Conservation (phyloP, 37 sponge, comb jelly and placozoan species). For the Crambe crambe region DNA sequence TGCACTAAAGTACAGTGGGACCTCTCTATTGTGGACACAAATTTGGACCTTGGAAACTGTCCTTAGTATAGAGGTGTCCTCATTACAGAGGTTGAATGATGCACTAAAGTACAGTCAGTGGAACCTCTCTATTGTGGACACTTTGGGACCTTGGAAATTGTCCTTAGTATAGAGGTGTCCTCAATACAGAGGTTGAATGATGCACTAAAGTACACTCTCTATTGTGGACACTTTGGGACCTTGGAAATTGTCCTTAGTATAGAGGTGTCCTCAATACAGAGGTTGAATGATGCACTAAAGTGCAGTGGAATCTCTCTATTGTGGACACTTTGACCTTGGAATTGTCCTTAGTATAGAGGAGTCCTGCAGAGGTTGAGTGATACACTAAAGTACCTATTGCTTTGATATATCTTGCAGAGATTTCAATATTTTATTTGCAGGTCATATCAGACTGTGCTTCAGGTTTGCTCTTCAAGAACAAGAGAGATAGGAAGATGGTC, state of each 20-base stretch:
- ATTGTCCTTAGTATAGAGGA: not conserved
- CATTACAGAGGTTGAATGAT: not conserved
- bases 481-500: slow-evolving; percentile 89
- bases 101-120: no score
- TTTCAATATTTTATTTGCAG: slow-evolving; percentile 24
- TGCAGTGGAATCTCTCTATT: not conserved
- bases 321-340: not conserved
- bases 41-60: no score
- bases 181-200: not conserved
- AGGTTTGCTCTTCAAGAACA: slow-evolving; percentile 95
- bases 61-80: not conserved
- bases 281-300: not conserved
- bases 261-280: not conserved
- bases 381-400: not conserved
- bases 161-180: not conserved
- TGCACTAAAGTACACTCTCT: no score
- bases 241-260: not conserved
- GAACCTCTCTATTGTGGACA: no score
- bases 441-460: slow-evolving; percentile 85
- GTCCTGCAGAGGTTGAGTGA: not conserved
- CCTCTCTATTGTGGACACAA: no score
- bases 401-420: not conserved
- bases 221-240: no score
- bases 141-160: not conserved
- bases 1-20: no score